These are phyloP conservation scores for Hyalella azteca DNA, from an alignment of 2,888 invertebrate genomes.

Conservation along the genomic window DNA sequence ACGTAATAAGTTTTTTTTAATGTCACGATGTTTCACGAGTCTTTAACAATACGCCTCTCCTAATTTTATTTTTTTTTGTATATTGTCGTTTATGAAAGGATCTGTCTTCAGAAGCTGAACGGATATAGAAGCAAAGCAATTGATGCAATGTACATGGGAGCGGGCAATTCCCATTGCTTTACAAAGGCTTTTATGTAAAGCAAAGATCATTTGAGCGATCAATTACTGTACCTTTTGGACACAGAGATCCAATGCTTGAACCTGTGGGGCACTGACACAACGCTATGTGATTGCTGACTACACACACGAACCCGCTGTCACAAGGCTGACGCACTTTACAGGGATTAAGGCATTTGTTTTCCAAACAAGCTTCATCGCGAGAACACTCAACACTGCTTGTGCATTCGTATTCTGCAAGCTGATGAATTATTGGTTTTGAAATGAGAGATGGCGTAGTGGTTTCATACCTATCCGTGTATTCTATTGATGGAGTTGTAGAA, in stretches of 20 bases:
- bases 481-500: not conserved
- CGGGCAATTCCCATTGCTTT: slow-evolving; percentile 25
- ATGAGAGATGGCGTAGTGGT: slow-evolving; percentile 70
- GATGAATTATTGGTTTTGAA: slow-evolving; percentile 40
- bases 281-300: slow-evolving; percentile 49
- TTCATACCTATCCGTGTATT: not conserved
- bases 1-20: too few relatives aligned
- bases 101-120: not conserved
- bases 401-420: slow-evolving; percentile 67
- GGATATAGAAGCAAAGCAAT: slow-evolving; percentile 16
- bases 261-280: slow-evolving; percentile 58
- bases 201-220: not conserved
- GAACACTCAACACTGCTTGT: slow-evolving; percentile 79
- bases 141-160: slow-evolving; percentile 26
- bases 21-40: too few relatives aligned
- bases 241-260: slow-evolving; percentile 48
- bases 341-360: slow-evolving; percentile 67
- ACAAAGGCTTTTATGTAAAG: not conserved
- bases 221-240: slow-evolving; percentile 55
- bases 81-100: too few relatives aligned
- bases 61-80: too few relatives aligned
- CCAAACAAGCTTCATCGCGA: slow-evolving; percentile 79
- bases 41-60: too few relatives aligned
- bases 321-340: slow-evolving; percentile 67
- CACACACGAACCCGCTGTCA: slow-evolving; percentile 64